A percentile compares a stretch with the other conserved stretches of the same genome.
Conservation (phyloP, 2,113 vertebrate genomes). For the Rana temporaria region DNA sequence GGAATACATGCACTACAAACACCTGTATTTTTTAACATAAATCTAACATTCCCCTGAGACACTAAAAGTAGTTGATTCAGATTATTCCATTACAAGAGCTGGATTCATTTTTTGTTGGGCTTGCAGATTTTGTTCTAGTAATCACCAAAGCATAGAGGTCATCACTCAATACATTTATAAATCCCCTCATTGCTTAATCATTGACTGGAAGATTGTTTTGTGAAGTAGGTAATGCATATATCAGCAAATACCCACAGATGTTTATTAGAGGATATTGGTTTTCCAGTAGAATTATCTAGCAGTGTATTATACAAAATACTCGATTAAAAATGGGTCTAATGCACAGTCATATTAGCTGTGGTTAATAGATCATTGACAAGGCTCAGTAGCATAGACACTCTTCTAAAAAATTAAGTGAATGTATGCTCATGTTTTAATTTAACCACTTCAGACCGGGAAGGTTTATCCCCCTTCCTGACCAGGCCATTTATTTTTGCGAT, state of each 20-base stretch:
- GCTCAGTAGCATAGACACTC: neutral
- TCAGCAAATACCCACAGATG: conserved; percentile 27
- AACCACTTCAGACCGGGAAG: too few species aligned
- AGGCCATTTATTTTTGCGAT: too few species aligned
- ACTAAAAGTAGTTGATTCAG: neutral
- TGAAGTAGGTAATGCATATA: conserved; percentile 11
- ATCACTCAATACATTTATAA: neutral
- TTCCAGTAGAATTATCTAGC: neutral
- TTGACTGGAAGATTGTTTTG: conserved; percentile 12
- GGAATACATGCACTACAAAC: too few species aligned
- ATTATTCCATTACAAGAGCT: neutral
- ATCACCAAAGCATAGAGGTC: conserved; percentile 24
- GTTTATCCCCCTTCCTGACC: too few species aligned
- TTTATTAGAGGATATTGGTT: conserved; percentile 10
- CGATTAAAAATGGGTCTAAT: neutral
- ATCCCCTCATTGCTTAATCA: conserved; percentile 27
- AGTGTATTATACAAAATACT: conserved; percentile 11
- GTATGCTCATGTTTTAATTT: too few species aligned
- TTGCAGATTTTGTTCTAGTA: conserved; percentile 22
- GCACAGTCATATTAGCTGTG: neutral
- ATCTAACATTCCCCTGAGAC: neutral
- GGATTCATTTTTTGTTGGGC: conserved; percentile 2
- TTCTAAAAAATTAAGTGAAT: too few species aligned
- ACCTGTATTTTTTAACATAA: neutral
- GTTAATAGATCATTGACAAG: conserved; percentile 5